Percentiles rank a stretch among this genome's conserved stretches.
Evolutionary conservation across 2,888 invertebrate genomes (phyloP).

Genomic region (Lathronympha strigana): DNA sequence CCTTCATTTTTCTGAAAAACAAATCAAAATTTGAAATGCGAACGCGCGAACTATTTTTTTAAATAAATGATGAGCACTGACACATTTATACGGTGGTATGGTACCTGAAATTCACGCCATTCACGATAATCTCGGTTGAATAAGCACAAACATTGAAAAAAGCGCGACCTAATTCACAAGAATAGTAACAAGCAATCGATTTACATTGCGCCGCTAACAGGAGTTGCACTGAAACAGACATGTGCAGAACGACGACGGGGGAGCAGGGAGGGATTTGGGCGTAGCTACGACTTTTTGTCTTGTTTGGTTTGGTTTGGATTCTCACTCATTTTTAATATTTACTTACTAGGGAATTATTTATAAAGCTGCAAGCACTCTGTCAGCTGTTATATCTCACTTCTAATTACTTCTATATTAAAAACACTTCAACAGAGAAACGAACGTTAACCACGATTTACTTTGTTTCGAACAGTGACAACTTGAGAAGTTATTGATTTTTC

Average conservation of each 20-base stretch:
- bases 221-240: conserved; percentile 60
- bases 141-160: conserved; percentile 45
- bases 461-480: too few relatives aligned
- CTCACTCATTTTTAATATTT: conserved; percentile 9
- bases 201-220: conserved; percentile 66
- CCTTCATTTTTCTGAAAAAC: conserved; percentile 42
- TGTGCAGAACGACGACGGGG: conserved; percentile 62
- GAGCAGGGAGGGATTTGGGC: conserved; percentile 49
- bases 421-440: too few relatives aligned
- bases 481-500: too few relatives aligned
- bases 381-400: background rate
- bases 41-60: background rate
- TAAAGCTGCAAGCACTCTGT: background rate
- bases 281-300: background rate
- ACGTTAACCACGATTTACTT: too few relatives aligned
- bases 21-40: conserved; percentile 16
- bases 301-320: background rate
- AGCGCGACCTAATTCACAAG: conserved; percentile 62
- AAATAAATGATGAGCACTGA: background rate
- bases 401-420: too few relatives aligned
- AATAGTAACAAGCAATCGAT: conserved; percentile 72
- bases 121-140: conserved; percentile 31
- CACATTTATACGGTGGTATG: too few relatives aligned
- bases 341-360: background rate
- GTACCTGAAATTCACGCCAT: conserved; percentile 30